phyloP scores from a whole-genome alignment of 2,797 vertebrate species.

The Poecilia velifera region DNA sequence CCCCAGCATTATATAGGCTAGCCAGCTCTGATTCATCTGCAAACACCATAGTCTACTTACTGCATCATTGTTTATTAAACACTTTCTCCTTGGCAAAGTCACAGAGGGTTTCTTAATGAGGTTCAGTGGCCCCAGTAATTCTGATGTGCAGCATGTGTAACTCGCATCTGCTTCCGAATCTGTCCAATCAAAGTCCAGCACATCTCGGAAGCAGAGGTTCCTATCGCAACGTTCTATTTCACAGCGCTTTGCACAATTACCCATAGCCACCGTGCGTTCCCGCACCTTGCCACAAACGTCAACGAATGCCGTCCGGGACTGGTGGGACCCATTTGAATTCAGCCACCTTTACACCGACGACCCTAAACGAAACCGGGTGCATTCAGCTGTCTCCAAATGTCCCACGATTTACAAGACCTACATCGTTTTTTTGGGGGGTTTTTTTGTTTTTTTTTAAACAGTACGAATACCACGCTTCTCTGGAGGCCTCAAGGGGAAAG shows the following conservation, averaged over 20 bases:
- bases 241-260: background rate
- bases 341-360: background rate
- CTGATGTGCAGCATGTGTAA: constrained; percentile 16
- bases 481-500: background rate
- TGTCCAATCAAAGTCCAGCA: constrained; percentile 11
- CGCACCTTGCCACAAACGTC: background rate
- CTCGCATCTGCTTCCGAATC: constrained; percentile 13
- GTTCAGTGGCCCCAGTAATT: constrained; percentile 8
- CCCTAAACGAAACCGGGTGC: background rate
- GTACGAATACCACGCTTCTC: background rate
- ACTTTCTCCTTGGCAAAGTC: constrained; percentile 30
- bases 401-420: background rate
- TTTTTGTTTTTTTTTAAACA: no score
- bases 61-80: constrained; percentile 57
- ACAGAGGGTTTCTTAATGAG: constrained; percentile 23
- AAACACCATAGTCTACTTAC: constrained; percentile 21
- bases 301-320: no score
- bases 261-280: background rate
- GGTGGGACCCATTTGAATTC: background rate
- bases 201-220: constrained; percentile 4
- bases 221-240: background rate
- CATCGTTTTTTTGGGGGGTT: no score
- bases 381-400: background rate
- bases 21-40: constrained; percentile 44
- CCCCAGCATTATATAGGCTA: constrained; percentile 65